Conservation (phyloP, 2,888 invertebrate genomes). For the Flexamia atlantica region DNA sequence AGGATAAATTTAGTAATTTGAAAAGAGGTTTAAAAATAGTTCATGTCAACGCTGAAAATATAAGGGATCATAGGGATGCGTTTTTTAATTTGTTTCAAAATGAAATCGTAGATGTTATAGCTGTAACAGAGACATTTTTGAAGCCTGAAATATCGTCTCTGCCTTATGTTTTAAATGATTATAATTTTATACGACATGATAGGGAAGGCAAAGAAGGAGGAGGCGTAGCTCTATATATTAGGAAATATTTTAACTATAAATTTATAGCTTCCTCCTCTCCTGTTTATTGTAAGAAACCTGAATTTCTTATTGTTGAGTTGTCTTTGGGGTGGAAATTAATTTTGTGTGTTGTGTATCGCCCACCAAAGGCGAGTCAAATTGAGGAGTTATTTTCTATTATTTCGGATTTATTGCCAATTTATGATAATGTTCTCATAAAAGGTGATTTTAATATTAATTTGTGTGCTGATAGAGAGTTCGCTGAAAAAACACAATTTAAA, state of each 20-base stretch:
- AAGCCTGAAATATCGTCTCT: not conserved
- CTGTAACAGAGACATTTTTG: not conserved
- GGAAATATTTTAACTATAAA: not conserved
- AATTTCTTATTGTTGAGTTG: constrained; percentile 2
- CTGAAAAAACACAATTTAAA: constrained; percentile 13
- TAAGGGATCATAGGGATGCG: constrained; percentile 7
- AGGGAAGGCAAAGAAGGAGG: constrained; percentile 32
- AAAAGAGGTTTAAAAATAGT: constrained; percentile 24
- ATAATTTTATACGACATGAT: constrained; percentile 32
- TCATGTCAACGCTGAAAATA: constrained; percentile 24
- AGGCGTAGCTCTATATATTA: not conserved
- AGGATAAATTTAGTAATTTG: not conserved
- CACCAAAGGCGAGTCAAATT: constrained; percentile 10
- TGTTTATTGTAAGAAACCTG: constrained; percentile 11
- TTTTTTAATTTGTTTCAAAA: constrained; percentile 6
- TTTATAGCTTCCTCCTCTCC: not conserved
- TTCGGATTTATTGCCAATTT: not conserved
- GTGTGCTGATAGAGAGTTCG: not conserved
- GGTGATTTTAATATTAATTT: constrained; percentile 33
- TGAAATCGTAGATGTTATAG: not conserved
- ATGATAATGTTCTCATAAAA: constrained; percentile 8
- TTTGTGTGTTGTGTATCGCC: constrained; percentile 13
- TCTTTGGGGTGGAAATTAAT: constrained; percentile 16
- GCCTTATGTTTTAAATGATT: not conserved
- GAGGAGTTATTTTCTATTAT: constrained; percentile 5